Evolutionary conservation across 2,797 vertebrate species (phyloP), one percentile per base, ranked within the genome.

Genomic region (Uromys caudimaculatus): DNA sequence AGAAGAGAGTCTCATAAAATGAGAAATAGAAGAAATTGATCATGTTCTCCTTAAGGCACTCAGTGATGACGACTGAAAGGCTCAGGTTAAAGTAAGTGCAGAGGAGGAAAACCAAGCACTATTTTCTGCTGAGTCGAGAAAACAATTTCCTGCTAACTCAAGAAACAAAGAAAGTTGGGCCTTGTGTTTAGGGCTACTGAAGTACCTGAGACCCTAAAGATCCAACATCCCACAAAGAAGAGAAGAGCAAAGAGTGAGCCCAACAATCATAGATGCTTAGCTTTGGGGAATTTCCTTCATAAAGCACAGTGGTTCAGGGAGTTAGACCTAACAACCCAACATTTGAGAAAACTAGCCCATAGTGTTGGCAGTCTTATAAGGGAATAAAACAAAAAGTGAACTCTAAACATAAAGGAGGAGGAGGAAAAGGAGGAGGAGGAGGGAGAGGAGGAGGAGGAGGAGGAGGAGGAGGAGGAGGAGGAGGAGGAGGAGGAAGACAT

Each of bases 91-190:
- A 84, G 8, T 44, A 75, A 62, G 1, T 54, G 27, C 56, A 38
- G 35, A 75, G 13, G 56, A 38, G 67, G 64, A 94, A 86, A n/a
- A 44, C 16, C 44, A 9, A 69, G 38, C 3, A 23, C 7, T 38
- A 54, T n/a, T 77, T 93, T 85, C 67, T 89, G 82, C 50, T 82
- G n/a, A 77, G 21, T 94, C 47, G 62, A 64, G 38, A 62, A 60
- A 83, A 84, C 5, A 67, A 38, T 41, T 9, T 58, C 4, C 81
- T 32, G 16, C 38, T 41, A 44, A 83, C 14, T 44, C 81, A 83
- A 89, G 27, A 91, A 91, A 91, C 1, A 6, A 73, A 75, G 76
- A 83, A 56, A 64, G 50, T 1, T 41, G 27, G 85, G 60, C 17
- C 27, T 16, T 88, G 17, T 56, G 19, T 69, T 83, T 87, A 9